These are phyloP conservation scores for Pinctada fucata DNA, from an alignment of 2,888 invertebrate species.

Conservation along the genomic window DNA sequence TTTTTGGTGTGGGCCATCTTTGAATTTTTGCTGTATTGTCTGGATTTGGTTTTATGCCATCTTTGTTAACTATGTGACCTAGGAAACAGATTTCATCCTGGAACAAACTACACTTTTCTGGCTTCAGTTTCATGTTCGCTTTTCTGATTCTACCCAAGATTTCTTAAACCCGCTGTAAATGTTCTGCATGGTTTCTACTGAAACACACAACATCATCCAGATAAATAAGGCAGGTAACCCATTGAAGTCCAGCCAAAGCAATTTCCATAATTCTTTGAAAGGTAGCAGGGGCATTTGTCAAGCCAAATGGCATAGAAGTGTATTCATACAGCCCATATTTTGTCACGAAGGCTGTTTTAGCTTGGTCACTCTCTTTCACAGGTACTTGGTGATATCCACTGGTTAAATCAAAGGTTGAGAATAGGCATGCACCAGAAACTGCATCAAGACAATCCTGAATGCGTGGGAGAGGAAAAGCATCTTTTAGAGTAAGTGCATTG, in stretches of 20 bases:
- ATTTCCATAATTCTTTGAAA: slow-evolving; percentile 40
- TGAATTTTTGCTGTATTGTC: slow-evolving; percentile 37
- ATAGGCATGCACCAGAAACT: slow-evolving; percentile 37
- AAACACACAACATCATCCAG: slow-evolving; percentile 40
- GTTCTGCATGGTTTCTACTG: slow-evolving; percentile 29
- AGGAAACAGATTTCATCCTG: slow-evolving; percentile 38
- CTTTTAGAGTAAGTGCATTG: slow-evolving; percentile 38
- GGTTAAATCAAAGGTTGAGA: slow-evolving; percentile 37
- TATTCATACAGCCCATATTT: slow-evolving; percentile 46
- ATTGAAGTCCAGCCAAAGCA: slow-evolving; percentile 36
- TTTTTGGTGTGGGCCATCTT: slow-evolving; percentile 37
- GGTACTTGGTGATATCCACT: slow-evolving; percentile 48
- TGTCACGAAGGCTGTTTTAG: slow-evolving; percentile 47
- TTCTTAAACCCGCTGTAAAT: slow-evolving; percentile 28
- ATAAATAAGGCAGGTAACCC: slow-evolving; percentile 43
- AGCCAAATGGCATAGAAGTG: slow-evolving; percentile 37
- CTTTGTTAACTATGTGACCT: slow-evolving; percentile 30
- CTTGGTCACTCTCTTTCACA: slow-evolving; percentile 30
- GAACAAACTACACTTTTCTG: slow-evolving; percentile 40
- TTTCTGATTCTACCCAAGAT: slow-evolving; percentile 30
- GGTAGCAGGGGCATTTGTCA: slow-evolving; percentile 25
- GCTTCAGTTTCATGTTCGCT: slow-evolving; percentile 34
- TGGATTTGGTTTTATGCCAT: slow-evolving; percentile 42
- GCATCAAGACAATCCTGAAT: slow-evolving; percentile 47
- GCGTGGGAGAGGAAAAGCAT: slow-evolving; percentile 45